These are phyloP conservation scores for Mesitornis unicolor DNA, from an alignment of 2,113 vertebrate genomes.

Conservation along the genomic window DNA sequence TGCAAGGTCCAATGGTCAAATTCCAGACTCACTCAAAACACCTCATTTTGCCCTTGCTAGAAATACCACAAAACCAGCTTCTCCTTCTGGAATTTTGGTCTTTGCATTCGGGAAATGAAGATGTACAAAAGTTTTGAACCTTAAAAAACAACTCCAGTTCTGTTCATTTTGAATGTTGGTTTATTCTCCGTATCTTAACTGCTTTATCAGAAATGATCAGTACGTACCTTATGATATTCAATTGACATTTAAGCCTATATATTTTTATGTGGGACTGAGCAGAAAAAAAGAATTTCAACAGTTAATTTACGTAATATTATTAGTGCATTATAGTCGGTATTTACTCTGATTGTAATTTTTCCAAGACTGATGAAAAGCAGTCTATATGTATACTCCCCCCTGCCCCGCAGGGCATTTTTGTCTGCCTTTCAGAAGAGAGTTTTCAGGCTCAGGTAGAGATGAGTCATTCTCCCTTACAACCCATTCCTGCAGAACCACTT, in stretches of 20 bases:
- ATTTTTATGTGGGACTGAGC: neutral
- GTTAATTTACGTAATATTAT: neutral
- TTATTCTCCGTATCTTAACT: neutral
- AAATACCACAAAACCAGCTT: neutral
- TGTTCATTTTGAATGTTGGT: neutral
- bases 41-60: neutral
- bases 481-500: conserved; percentile 5
- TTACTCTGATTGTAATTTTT: neutral
- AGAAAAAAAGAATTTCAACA: neutral
- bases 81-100: neutral
- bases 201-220: neutral
- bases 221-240: neutral
- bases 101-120: neutral
- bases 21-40: neutral
- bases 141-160: neutral
- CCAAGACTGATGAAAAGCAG: neutral
- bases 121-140: neutral
- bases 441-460: neutral
- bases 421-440: neutral
- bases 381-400: neutral
- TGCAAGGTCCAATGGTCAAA: neutral
- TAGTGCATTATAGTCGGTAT: neutral
- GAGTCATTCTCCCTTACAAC: neutral
- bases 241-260: neutral
- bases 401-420: neutral